These are phyloP conservation scores for Argyresthia albistria DNA, from an alignment of 2,888 invertebrate species.

Conservation along the genomic window DNA sequence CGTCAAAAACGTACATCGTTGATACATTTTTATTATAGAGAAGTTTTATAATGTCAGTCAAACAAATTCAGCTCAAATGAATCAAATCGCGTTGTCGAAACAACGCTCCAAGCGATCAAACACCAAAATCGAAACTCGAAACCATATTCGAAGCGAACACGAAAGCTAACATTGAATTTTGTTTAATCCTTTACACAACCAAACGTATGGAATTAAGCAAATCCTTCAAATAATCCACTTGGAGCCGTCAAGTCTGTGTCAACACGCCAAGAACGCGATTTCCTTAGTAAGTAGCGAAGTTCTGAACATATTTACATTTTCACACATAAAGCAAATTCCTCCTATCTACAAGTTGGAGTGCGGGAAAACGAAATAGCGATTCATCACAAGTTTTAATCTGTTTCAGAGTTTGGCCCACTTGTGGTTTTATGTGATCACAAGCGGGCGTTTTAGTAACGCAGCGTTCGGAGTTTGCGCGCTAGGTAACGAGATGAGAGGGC, in stretches of 20 bases:
- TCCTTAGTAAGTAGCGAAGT: constrained; percentile 50
- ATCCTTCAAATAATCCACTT: constrained; percentile 64
- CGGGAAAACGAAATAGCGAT: constrained; percentile 57
- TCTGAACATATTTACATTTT: constrained; percentile 63
- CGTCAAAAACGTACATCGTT: too few relatives aligned
- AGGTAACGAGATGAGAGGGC: too few relatives aligned
- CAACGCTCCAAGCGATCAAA: not conserved
- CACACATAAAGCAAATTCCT: constrained; percentile 63
- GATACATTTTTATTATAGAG: too few relatives aligned
- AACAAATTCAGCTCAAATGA: too few relatives aligned
- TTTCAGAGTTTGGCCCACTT: constrained; percentile 58
- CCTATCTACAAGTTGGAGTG: constrained; percentile 51
- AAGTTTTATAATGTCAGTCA: too few relatives aligned
- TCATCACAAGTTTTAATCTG: constrained; percentile 69
- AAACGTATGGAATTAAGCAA: constrained; percentile 57
- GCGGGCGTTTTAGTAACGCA: constrained; percentile 11
- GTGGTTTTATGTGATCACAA: constrained; percentile 20
- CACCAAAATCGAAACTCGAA: not conserved
- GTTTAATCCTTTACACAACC: constrained; percentile 51
- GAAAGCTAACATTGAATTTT: constrained; percentile 38
- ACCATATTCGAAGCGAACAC: constrained; percentile 18
- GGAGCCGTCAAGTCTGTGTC: constrained; percentile 59
- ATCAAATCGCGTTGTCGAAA: too few relatives aligned
- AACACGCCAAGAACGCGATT: constrained; percentile 58
- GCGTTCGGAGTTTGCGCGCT: too few relatives aligned